Conservation (phyloP, 2,113 vertebrate genomes). For the Fulmarus glacialis region DNA sequence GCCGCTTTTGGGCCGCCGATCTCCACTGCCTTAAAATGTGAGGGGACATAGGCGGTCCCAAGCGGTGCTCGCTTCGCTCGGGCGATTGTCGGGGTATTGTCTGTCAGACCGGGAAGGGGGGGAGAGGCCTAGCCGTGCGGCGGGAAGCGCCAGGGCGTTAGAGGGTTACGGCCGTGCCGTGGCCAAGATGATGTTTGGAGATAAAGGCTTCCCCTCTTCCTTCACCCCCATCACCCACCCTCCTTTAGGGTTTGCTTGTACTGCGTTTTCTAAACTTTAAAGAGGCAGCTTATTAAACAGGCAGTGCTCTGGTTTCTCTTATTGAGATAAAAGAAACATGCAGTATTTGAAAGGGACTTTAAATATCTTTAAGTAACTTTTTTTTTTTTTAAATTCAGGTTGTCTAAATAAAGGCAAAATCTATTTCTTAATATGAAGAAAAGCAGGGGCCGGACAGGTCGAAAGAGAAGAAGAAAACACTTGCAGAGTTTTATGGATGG, state of each 20-base stretch:
- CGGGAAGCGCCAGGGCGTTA: neutral
- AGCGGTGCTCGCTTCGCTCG: rapidly evolving
- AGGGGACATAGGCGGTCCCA: rapidly evolving
- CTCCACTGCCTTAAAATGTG: neutral
- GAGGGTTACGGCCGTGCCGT: rapidly evolving
- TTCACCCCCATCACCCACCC: neutral
- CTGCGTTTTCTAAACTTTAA: neutral
- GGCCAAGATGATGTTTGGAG: neutral
- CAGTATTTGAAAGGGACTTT: neutral
- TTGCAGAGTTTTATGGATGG: neutral
- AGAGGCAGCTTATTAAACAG: neutral
- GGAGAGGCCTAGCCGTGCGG: neutral
- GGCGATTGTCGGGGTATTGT: rapidly evolving
- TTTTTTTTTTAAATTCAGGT: neutral
- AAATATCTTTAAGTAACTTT: neutral
- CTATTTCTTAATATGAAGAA: constrained; percentile 59
- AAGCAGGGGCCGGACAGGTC: constrained; percentile 70
- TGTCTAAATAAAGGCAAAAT: neutral
- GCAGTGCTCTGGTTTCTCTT: neutral
- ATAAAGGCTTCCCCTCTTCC: neutral
- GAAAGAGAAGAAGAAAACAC: constrained; percentile 65
- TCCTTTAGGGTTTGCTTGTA: neutral
- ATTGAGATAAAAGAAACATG: neutral
- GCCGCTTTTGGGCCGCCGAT: too few species aligned
- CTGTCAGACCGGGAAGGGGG: neutral